Base-by-base conservation (phyloP, 2,113 vertebrate species). In the Protobothrops mucrosquamatus region DNA sequence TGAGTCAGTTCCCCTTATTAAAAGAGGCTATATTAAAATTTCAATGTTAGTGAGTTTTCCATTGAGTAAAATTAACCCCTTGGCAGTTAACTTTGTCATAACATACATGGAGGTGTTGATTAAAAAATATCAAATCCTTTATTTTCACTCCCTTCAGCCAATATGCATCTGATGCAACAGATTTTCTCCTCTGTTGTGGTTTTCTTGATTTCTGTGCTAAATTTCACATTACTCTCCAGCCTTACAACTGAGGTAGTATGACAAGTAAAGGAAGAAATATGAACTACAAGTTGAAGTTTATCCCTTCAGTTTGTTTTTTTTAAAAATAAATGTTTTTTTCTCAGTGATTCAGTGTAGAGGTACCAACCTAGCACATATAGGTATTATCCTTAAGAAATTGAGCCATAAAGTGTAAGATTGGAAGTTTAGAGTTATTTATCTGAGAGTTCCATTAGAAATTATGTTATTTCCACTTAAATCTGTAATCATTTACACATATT, bases 1-100 rank as follows among this genome's bases (percentile, higher is more conserved):
- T 52, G 92, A 90, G 90, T 91, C 57, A 93, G 59, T 89, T 92
- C 81, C 57, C 24, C 92, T 81, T 95, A 96, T 96, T 87, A 87
- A 87, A 24, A 87, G 86, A 87, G 51, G 86, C 86, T 87, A 87
- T n/a, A 81, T 81, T 94, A 93, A 94, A 94, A 94, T 94, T 93
- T 96, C 90, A 96, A 91, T 94, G 96, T 74, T 92, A 57, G 23
- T 94, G 48, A 20, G 51, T 87, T 87, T 54, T 87, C 86, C 48
- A 54, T 54, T 29, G 24, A n/a, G 86, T 51, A n/a, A 29, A 87
- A 52, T 54, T 87, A 87, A 87, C 48, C 48, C 85, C 5, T 52
- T 87, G 86, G 26, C 48, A 87, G 48, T 87, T 14, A 52, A 87
- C 23, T 29, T 87, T 87, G 14, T 87, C 18, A 87, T 52, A 52